These are phyloP conservation scores for Stenurella melanura DNA, from an alignment of 2,888 invertebrate species.

Conservation along the genomic window DNA sequence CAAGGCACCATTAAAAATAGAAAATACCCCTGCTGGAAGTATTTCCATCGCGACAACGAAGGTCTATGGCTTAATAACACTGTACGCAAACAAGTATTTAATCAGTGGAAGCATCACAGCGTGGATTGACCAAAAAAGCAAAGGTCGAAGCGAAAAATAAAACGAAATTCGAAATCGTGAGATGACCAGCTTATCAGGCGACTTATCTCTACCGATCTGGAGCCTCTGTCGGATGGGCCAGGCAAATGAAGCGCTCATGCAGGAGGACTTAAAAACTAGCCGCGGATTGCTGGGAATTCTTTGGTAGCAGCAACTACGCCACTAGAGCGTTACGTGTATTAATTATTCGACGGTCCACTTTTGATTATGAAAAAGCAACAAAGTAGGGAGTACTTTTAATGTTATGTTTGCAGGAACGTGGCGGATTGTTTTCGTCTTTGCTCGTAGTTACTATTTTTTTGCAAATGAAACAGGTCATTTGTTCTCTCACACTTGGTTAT, in stretches of 20 bases:
- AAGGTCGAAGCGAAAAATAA: conserved; percentile 41
- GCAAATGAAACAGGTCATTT: too few relatives aligned
- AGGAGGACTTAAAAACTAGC: conserved; percentile 41
- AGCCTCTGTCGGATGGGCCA: conserved; percentile 45
- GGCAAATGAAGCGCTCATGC: conserved; percentile 59
- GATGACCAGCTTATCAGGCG: conserved; percentile 62
- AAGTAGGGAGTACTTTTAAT: conserved; percentile 25
- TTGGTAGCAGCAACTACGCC: conserved; percentile 32
- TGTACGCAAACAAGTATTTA: conserved; percentile 43
- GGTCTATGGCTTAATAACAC: conserved; percentile 36
- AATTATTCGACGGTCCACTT: conserved; percentile 37
- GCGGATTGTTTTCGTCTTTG: background rate
- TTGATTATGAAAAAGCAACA: conserved; percentile 32
- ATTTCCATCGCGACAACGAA: background rate
- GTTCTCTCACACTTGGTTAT: too few relatives aligned
- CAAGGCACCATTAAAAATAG: conserved; percentile 12
- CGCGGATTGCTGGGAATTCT: conserved; percentile 35
- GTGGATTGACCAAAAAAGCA: conserved; percentile 44
- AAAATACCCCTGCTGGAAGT: conserved; percentile 22
- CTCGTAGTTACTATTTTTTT: background rate
- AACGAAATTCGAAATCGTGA: conserved; percentile 61
- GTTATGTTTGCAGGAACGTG: conserved; percentile 1
- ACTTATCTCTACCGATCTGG: conserved; percentile 59
- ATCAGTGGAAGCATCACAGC: conserved; percentile 45
- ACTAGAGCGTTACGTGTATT: conserved; percentile 35